These are phyloP conservation scores for Anoplophora glabripennis DNA, from an alignment of 1,140 invertebrate genomes.

Conservation along the genomic window DNA sequence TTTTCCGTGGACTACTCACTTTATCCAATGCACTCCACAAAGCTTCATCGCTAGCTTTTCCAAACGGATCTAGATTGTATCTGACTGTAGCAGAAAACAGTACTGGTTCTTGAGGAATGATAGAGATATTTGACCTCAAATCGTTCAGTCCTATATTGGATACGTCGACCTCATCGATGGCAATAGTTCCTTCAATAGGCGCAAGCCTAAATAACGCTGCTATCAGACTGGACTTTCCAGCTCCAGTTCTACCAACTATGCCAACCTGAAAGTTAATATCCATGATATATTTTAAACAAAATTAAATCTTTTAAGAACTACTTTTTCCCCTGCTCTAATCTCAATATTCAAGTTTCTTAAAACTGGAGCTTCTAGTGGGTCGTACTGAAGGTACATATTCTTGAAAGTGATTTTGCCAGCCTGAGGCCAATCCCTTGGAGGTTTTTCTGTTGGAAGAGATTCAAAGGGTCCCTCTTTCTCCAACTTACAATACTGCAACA, in stretches of 20 bases:
- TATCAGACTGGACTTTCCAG: constrained; percentile 80
- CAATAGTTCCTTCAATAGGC: constrained; percentile 62
- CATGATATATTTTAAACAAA: not conserved
- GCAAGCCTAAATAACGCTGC: constrained; percentile 68
- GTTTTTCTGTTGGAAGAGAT: constrained; percentile 49
- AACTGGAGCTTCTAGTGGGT: constrained; percentile 54
- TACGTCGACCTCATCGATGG: constrained; percentile 69
- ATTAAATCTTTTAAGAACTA: not conserved
- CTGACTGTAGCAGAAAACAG: constrained; percentile 75
- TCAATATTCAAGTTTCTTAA: constrained; percentile 65
- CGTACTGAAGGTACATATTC: constrained; percentile 61
- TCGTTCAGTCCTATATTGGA: constrained; percentile 62
- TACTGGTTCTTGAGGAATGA: constrained; percentile 82
- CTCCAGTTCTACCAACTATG: constrained; percentile 73
- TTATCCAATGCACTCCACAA: constrained; percentile 65
- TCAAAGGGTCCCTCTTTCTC: constrained; percentile 58
- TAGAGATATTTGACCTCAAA: constrained; percentile 70
- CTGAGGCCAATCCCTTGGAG: constrained; percentile 67
- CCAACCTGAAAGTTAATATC: constrained; percentile 50
- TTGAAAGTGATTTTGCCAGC: constrained; percentile 67
- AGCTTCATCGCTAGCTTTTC: constrained; percentile 60
- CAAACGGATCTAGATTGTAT: constrained; percentile 83
- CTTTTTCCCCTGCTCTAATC: constrained; percentile 58
- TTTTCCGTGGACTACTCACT: too few relatives aligned
- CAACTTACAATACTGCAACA: constrained; percentile 73